Conservation (phyloP, 1,140 invertebrate species). For the Drosophila pseudoananassae region DNA sequence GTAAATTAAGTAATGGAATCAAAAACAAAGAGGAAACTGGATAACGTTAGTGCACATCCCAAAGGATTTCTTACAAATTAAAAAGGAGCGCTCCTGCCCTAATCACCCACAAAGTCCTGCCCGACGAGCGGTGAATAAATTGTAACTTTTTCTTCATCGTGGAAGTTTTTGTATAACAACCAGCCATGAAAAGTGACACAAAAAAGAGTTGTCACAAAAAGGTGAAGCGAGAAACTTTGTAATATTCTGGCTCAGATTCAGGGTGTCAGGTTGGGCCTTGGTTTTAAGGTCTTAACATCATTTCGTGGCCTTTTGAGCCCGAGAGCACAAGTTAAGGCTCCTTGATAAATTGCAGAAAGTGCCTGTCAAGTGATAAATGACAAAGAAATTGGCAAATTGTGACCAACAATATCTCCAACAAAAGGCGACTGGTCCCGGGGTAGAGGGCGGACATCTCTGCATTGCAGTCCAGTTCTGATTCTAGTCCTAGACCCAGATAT, state of each 20-base stretch:
- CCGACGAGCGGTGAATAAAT: constrained; percentile 34
- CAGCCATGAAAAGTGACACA: constrained; percentile 8
- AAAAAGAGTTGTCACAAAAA: constrained; percentile 21
- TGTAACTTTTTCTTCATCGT: constrained; percentile 18
- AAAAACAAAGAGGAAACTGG: constrained; percentile 2
- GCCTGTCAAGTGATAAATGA: constrained; percentile 73
- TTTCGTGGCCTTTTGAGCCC: constrained; percentile 57
- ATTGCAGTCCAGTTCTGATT: constrained; percentile 18
- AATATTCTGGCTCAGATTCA: constrained; percentile 13
- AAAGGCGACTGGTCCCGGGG: constrained; percentile 12
- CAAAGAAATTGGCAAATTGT: constrained; percentile 72
- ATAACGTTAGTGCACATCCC: constrained; percentile 14
- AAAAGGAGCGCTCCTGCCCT: constrained; percentile 20
- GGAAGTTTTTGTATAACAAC: constrained; percentile 39
- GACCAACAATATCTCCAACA: constrained; percentile 22
- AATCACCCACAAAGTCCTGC: constrained; percentile 35
- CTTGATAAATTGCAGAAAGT: constrained; percentile 71
- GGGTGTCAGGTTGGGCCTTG: constrained; percentile 16
- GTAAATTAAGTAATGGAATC: constrained; percentile 6
- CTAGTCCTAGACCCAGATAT: constrained; percentile 34
- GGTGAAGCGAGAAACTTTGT: constrained; percentile 19
- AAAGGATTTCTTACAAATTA: constrained; percentile 33
- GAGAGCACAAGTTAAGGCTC: constrained; percentile 61
- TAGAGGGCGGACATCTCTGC: constrained; percentile 20
- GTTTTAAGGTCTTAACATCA: constrained; percentile 47